Conservation (phyloP, 2,888 invertebrate species). For the Cephus spinipes region DNA sequence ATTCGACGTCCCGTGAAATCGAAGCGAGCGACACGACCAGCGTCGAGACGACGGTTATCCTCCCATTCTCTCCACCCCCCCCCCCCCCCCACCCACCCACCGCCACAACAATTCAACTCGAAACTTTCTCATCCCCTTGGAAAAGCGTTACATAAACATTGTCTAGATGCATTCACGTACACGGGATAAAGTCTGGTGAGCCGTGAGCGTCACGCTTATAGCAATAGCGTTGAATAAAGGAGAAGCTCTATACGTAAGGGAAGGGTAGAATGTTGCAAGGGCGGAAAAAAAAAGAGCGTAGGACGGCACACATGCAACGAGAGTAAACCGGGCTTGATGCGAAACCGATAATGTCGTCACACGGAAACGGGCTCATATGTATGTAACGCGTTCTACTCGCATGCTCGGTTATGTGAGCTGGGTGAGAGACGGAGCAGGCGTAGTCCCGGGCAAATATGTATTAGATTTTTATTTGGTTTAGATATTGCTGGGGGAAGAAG, state of each 20-base stretch:
- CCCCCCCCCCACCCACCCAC: neutral
- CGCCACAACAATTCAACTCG: neutral
- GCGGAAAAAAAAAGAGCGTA: conserved; percentile 10
- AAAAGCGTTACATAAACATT: conserved; percentile 12
- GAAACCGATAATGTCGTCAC: conserved; percentile 63
- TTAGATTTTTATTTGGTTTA: conserved; percentile 41
- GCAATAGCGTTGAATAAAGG: conserved; percentile 16
- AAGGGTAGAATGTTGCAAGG: neutral
- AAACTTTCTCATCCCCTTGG: neutral
- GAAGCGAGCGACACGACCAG: neutral
- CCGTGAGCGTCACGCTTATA: neutral
- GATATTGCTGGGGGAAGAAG: conserved; percentile 2
- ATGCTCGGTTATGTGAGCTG: conserved; percentile 10
- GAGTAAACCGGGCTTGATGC: conserved; percentile 59
- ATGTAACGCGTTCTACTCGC: conserved; percentile 25
- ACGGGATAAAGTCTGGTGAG: neutral
- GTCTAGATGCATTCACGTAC: neutral
- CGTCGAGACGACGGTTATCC: neutral
- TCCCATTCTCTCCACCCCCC: too few relatives aligned
- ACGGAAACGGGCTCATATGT: conserved; percentile 21
- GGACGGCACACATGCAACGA: conserved; percentile 29
- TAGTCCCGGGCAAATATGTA: conserved; percentile 31
- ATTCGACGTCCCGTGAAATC: neutral
- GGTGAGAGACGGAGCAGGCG: conserved; percentile 8
- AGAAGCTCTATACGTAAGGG: conserved; percentile 22